phyloP scores from a whole-genome alignment of 1,140 invertebrate species.

The Grapholita molesta region DNA sequence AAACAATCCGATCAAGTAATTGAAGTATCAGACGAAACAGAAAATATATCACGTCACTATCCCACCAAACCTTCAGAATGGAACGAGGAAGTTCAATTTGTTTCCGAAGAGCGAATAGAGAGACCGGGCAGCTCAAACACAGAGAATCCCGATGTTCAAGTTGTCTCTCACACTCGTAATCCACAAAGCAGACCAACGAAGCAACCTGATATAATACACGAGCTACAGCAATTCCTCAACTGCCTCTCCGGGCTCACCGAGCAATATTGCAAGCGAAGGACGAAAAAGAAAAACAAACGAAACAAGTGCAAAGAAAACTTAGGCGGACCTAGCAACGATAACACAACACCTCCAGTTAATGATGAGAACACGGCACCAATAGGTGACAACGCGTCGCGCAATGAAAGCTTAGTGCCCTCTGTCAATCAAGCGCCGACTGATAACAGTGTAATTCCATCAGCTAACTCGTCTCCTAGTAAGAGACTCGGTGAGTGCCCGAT shows the following conservation, averaged over 20 bases:
- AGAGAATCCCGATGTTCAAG: not conserved
- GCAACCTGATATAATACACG: no score
- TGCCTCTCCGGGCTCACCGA: not conserved
- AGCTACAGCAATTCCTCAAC: not conserved
- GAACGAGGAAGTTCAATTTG: not conserved
- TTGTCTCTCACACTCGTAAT: not conserved
- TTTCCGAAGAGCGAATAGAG: not conserved
- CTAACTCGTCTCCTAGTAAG: not conserved
- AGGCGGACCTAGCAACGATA: not conserved
- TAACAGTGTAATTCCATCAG: not conserved
- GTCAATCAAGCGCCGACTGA: not conserved
- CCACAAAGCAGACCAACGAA: not conserved
- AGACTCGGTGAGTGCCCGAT: slow-evolving; percentile 9
- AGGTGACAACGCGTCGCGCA: not conserved
- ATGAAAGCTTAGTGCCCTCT: not conserved
- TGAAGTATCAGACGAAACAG: not conserved
- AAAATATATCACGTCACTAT: not conserved
- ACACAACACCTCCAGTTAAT: not conserved
- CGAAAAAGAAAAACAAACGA: not conserved
- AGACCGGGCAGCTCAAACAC: not conserved
- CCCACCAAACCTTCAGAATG: not conserved
- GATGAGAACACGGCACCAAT: not conserved
- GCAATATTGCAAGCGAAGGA: not conserved
- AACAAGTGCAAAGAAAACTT: not conserved
- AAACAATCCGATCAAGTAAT: not conserved